Evolutionary conservation across 2,797 vertebrate genomes (phyloP).

Genomic region (Hozukius guyotensis): DNA sequence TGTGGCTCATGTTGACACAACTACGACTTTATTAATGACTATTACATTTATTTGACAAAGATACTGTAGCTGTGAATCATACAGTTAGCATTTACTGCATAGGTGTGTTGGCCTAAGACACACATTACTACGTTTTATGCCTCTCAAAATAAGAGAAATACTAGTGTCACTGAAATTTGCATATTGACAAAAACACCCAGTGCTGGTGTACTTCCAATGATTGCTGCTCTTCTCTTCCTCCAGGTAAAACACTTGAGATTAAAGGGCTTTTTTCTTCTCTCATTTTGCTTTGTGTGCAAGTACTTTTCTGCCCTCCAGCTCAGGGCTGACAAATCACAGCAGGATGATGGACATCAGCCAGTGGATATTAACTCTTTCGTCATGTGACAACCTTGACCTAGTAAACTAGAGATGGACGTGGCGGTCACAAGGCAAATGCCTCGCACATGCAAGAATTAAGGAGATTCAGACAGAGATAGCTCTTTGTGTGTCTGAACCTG

Average conservation of each 20-base stretch:
- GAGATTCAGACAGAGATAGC: background rate
- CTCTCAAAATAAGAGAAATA: background rate
- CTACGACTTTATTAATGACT: background rate
- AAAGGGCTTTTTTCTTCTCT: background rate
- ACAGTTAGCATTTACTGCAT: background rate
- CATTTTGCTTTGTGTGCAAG: slow-evolving; percentile 10
- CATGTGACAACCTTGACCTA: slow-evolving; percentile 63
- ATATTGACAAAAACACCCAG: background rate
- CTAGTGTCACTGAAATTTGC: background rate
- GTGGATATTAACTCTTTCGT: slow-evolving; percentile 48
- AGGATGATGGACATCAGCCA: slow-evolving; percentile 30
- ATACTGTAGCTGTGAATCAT: background rate
- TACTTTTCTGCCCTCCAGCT: slow-evolving; percentile 30
- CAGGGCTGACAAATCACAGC: slow-evolving; percentile 17
- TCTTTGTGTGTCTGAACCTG: slow-evolving; percentile 5
- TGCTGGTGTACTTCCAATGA: background rate
- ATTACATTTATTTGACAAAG: background rate
- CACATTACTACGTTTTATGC: background rate
- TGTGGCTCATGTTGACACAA: background rate
- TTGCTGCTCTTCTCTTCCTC: background rate
- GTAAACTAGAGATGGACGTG: slow-evolving; percentile 37
- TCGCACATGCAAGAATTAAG: slow-evolving; percentile 14
- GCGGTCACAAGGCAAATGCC: slow-evolving; percentile 34
- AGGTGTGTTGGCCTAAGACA: background rate
- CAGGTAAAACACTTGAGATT: slow-evolving; percentile 6